Evolutionary conservation across 2,797 vertebrate species (phyloP).

Genomic region (Halcyon chelicuti): DNA sequence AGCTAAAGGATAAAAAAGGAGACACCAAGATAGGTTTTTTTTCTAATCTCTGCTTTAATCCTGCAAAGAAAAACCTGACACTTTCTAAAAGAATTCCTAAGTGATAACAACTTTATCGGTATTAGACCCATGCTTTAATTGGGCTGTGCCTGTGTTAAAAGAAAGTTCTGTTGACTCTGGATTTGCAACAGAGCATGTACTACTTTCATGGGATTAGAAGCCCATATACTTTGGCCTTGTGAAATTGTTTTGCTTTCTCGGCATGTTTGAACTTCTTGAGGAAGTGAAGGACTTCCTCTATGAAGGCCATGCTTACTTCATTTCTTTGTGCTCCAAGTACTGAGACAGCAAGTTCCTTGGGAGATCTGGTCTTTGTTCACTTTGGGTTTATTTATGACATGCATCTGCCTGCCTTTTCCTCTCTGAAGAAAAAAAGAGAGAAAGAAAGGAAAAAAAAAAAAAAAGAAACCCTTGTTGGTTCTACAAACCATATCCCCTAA

Average conservation of each 20-base stretch:
- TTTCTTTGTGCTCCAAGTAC: conserved; percentile 62
- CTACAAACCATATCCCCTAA: neutral
- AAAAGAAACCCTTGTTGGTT: neutral
- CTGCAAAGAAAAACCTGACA: conserved; percentile 3
- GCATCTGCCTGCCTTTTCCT: conserved; percentile 68
- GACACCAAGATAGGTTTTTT: neutral
- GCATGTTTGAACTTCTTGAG: conserved; percentile 63
- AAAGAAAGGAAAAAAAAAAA: neutral
- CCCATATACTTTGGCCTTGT: conserved; percentile 31
- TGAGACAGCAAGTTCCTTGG: conserved; percentile 60
- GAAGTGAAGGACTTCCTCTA: conserved; percentile 72
- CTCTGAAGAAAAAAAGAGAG: neutral
- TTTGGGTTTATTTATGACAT: conserved; percentile 48
- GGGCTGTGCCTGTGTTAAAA: conserved; percentile 8
- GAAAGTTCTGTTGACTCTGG: conserved; percentile 15
- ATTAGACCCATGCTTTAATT: neutral
- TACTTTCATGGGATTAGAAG: conserved; percentile 50
- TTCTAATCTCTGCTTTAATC: conserved; percentile 15
- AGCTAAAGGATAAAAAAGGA: neutral
- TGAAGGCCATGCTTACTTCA: conserved; percentile 52
- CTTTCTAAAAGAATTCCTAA: conserved; percentile 31
- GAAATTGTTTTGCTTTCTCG: conserved; percentile 62
- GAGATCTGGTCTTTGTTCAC: conserved; percentile 65
- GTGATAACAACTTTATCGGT: conserved; percentile 29
- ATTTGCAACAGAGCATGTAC: conserved; percentile 1